Conservation (phyloP, 2,888 invertebrate species). For the Dynastes maya region DNA sequence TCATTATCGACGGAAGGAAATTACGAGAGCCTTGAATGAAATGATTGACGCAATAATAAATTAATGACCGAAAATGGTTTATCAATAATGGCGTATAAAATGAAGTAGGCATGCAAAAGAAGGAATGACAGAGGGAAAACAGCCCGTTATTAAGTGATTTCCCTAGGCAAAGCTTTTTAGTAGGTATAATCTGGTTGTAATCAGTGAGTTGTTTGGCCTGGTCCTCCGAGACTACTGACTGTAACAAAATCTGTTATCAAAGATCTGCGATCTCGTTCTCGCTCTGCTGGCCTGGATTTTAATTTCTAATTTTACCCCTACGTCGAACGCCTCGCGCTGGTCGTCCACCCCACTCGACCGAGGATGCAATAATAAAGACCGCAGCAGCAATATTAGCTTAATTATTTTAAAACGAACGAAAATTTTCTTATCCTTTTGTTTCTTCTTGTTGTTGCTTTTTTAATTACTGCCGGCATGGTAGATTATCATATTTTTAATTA, state of each 20-base stretch:
- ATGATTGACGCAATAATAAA: conserved; percentile 37
- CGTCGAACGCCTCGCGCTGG: background rate
- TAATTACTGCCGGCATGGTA: conserved; percentile 49
- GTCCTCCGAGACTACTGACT: conserved; percentile 47
- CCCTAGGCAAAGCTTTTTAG: conserved; percentile 55
- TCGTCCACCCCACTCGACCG: background rate
- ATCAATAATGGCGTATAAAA: conserved; percentile 41
- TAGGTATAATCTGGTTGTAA: conserved; percentile 54
- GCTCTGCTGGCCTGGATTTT: conserved; percentile 59
- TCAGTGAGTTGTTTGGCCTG: conserved; percentile 56
- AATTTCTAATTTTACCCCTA: conserved; percentile 61
- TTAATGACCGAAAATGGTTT: conserved; percentile 27
- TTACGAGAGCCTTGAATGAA: conserved; percentile 11
- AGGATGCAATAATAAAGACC: conserved; percentile 49
- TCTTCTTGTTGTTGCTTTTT: conserved; percentile 48
- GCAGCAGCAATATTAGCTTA: conserved; percentile 59
- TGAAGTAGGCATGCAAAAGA: conserved; percentile 12
- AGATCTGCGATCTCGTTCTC: conserved; percentile 58
- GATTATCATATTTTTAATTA: conserved; percentile 52
- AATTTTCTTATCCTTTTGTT: conserved; percentile 49
- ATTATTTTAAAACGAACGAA: conserved; percentile 61
- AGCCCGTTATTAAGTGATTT: conserved; percentile 53
- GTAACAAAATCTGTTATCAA: conserved; percentile 56
- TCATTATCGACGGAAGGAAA: conserved; percentile 7
- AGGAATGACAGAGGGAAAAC: conserved; percentile 39